Base-by-base conservation (phyloP, 2,888 invertebrate genomes). In the Phragmatobia fuliginosa region DNA sequence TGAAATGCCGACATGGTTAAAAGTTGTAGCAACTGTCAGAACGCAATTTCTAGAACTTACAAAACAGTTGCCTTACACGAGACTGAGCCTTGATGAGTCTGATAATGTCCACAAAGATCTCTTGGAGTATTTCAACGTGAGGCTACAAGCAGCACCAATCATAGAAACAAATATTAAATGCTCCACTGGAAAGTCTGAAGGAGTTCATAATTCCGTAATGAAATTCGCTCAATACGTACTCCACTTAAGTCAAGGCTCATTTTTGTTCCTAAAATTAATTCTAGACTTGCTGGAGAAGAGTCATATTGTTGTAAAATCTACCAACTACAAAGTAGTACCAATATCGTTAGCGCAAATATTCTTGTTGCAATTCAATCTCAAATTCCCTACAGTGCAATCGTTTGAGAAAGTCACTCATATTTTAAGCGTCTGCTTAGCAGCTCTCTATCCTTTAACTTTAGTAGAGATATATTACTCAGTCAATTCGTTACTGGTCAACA, bases 381-480 rank as follows among this genome's bases (percentile, higher is more conserved):
- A 97, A 71, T 99, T 99, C 88, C 98, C 98, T 10, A 99, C 98
- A 1, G 96, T 97, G 0, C 96, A 98, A 62, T 98, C 98, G 0
- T 99, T 98, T 90, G 98, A 99, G 82, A 98, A 98, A 90, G 97
- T 98, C 5, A 97, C 97, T 5, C 97, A 98, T 67, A 98, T 99
- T 70, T 93, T 99, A 18, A 98, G 98, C 83, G 98, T 99, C 0
- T 98, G 99, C 85, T 94, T 99, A 71, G 98, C 99, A 7, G 98
- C 99, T 1, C 95, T 99, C 16, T 98, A 98, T 90, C 99, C 99
- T 0, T 92, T 99, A 41, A 99, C 98, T 0, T 93, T 98, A 69
- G 96, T 97, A 67, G 99, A 99, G 93, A 98, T 99, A 83, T 99
- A 97, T 90, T 98, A 99, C 88, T 98, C 99, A 2, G 97, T 99